Percentiles rank a stretch among this genome's conserved stretches.
Evolutionary conservation across 2,888 invertebrate genomes (phyloP).

Genomic region (Synanthedon tipuliformis): DNA sequence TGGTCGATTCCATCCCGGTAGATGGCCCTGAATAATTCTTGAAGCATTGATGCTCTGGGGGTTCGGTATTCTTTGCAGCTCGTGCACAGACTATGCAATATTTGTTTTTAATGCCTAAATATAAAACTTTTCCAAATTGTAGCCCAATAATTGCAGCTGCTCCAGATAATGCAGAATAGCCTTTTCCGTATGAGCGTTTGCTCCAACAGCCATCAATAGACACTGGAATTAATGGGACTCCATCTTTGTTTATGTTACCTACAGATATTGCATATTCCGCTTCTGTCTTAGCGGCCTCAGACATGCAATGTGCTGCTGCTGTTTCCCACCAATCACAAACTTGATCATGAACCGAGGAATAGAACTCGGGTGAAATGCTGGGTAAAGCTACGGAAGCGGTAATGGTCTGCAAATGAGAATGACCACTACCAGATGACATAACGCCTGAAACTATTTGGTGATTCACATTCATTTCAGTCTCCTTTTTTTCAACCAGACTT

Average conservation of each 20-base stretch:
- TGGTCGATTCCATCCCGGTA: conserved; percentile 3
- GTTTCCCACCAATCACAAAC: conserved; percentile 5
- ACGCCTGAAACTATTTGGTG: too few relatives aligned
- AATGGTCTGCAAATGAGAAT: conserved; percentile 2
- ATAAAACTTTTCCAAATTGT: conserved; percentile 3
- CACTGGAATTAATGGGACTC: conserved; percentile 4
- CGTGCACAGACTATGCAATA: conserved; percentile 6
- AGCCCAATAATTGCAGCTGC: conserved; percentile 5
- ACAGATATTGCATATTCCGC: conserved; percentile 4
- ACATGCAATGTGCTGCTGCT: conserved; percentile 4
- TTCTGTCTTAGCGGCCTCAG: conserved; percentile 3
- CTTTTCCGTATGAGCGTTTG: conserved; percentile 4
- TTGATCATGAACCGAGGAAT: conserved; percentile 1
- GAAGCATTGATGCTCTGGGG: not conserved
- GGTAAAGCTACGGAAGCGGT: conserved; percentile 1
- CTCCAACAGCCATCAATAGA: conserved; percentile 3
- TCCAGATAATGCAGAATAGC: conserved; percentile 4
- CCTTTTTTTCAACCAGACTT: too few relatives aligned
- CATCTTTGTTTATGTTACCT: conserved; percentile 3
- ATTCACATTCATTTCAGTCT: too few relatives aligned
- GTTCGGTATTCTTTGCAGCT: conserved; percentile 1
- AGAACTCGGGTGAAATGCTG: not conserved
- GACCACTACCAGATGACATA: too few relatives aligned
- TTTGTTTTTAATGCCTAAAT: conserved; percentile 5
- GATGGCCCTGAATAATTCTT: conserved; percentile 3